phyloP scores from a whole-genome alignment of 2,797 vertebrate species.

The Botia kubotai region DNA sequence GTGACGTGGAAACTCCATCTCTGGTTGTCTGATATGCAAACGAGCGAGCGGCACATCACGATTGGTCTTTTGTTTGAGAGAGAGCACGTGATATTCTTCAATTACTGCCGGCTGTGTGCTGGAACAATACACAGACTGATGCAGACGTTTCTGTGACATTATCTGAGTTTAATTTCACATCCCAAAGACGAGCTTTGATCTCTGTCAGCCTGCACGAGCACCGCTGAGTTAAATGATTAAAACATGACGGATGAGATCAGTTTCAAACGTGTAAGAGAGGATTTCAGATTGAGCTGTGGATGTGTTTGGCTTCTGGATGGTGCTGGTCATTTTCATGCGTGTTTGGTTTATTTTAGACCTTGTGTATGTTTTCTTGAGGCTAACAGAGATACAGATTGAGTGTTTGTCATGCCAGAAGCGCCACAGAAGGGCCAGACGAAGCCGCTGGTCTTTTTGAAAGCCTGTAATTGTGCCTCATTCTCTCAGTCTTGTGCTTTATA shows the following conservation, averaged over 20 bases:
- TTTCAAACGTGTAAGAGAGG: neutral
- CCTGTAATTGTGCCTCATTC: constrained; percentile 55
- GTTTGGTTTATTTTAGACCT: constrained; percentile 23
- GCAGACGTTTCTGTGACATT: neutral
- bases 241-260: neutral
- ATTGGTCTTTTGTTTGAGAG: constrained; percentile 31
- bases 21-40: neutral
- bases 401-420: constrained; percentile 45
- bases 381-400: constrained; percentile 43
- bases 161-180: constrained; percentile 6
- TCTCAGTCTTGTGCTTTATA: constrained; percentile 14
- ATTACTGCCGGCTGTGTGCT: constrained; percentile 45
- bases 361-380: constrained; percentile 14
- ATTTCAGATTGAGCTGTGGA: constrained; percentile 8
- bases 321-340: neutral
- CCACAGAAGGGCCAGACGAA: constrained; percentile 41
- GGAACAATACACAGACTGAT: constrained; percentile 1
- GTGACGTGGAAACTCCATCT: constrained; percentile 38
- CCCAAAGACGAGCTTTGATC: neutral
- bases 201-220: neutral
- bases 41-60: neutral
- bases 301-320: neutral
- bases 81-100: constrained; percentile 53
- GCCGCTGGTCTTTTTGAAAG: constrained; percentile 44
- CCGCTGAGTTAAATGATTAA: neutral